phyloP scores from a whole-genome alignment of 2,797 vertebrate genomes.

The Crax fasciolata region DNA sequence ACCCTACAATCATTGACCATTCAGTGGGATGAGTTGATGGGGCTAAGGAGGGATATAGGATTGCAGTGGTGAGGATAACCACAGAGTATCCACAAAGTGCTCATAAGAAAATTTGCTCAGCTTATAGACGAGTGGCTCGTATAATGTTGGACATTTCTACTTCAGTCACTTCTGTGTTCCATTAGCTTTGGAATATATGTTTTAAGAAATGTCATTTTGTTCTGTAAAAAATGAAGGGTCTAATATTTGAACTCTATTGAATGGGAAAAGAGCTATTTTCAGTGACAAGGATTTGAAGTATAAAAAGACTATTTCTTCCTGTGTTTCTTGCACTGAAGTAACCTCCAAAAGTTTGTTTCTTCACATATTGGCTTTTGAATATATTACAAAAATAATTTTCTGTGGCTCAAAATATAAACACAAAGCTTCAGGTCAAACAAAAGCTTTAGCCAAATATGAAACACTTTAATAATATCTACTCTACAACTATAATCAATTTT shows the following conservation, averaged over 20 bases:
- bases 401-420: background rate
- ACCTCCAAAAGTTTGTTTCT: background rate
- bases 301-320: background rate
- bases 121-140: background rate
- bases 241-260: background rate
- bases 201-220: background rate
- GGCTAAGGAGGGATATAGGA: background rate
- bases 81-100: background rate
- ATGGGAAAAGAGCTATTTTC: background rate
- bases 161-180: background rate
- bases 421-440: background rate
- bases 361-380: background rate
- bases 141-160: background rate
- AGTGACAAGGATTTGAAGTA: background rate
- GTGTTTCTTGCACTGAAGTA: background rate
- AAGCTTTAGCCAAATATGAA: background rate
- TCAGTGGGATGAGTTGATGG: background rate
- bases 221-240: background rate
- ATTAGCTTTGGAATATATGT: background rate
- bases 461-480: background rate
- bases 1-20: background rate
- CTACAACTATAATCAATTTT: background rate
- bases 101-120: background rate
- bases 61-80: background rate
- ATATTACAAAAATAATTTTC: background rate